These are phyloP conservation scores for Scomber scombrus DNA, from an alignment of 2,113 vertebrate species.

Conservation along the genomic window DNA sequence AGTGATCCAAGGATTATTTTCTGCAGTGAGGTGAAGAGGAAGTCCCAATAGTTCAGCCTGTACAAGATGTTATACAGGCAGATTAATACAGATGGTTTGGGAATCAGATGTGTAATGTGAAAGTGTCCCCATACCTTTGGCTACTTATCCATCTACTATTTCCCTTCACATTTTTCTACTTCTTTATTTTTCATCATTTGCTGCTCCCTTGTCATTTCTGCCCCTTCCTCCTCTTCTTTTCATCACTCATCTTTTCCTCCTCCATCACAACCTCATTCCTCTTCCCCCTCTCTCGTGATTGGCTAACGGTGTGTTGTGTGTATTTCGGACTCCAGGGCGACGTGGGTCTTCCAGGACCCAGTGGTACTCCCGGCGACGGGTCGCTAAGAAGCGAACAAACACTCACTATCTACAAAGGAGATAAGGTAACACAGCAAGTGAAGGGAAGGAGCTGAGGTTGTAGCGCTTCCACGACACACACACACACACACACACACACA, in stretches of 20 bases:
- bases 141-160: background rate
- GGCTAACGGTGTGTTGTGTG: slow-evolving; percentile 76
- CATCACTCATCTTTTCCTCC: background rate
- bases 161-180: background rate
- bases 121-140: slow-evolving; percentile 13
- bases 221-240: background rate
- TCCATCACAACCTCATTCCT: background rate
- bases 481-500: slow-evolving; percentile 38
- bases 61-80: no score
- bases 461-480: slow-evolving; percentile 24
- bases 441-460: slow-evolving; percentile 54
- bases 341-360: slow-evolving; percentile 82
- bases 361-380: slow-evolving; percentile 79
- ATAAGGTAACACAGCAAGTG: slow-evolving; percentile 83
- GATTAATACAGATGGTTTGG: no score
- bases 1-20: no score
- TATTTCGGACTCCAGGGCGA: slow-evolving; percentile 84
- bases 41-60: no score
- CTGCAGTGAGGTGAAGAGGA: no score
- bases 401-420: slow-evolving; percentile 87
- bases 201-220: background rate
- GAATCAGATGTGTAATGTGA: no score
- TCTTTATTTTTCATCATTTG: background rate
- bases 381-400: slow-evolving; percentile 70
- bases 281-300: slow-evolving; percentile 19